phyloP scores from a whole-genome alignment of 2,888 invertebrate genomes.

The Tridacna crocea region DNA sequence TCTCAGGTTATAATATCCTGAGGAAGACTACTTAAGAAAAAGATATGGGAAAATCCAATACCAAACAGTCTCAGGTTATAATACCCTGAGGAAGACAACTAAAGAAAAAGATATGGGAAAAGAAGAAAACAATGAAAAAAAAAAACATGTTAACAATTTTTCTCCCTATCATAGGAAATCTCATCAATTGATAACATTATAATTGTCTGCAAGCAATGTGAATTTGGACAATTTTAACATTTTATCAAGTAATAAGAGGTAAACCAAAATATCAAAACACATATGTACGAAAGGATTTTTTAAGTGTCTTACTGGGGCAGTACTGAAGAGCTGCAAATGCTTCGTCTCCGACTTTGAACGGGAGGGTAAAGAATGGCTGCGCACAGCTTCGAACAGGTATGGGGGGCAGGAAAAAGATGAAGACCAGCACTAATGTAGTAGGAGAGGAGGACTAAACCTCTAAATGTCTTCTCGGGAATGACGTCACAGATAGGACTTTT shows the following conservation, averaged over 20 bases:
- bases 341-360: not conserved
- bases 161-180: too few species aligned
- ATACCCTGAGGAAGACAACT: too few species aligned
- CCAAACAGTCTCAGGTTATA: too few species aligned
- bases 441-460: not conserved
- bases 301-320: not conserved
- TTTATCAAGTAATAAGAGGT: not conserved
- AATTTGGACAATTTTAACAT: too few species aligned
- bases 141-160: too few species aligned
- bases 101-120: conserved; percentile 1
- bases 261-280: not conserved
- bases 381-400: conserved; percentile 1
- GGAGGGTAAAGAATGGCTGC: conserved; percentile 1
- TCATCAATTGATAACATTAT: too few species aligned
- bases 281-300: not conserved
- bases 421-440: not conserved
- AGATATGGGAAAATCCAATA: too few species aligned
- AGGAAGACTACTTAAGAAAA: too few species aligned
- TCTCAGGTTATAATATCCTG: too few species aligned
- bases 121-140: too few species aligned
- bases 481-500: not conserved
- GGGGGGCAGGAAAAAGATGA: conserved; percentile 10
- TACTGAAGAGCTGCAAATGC: not conserved
- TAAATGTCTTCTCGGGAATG: not conserved
- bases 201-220: too few species aligned